These are phyloP conservation scores for Pica pica DNA, from an alignment of 2,113 vertebrate species.

Conservation along the genomic window DNA sequence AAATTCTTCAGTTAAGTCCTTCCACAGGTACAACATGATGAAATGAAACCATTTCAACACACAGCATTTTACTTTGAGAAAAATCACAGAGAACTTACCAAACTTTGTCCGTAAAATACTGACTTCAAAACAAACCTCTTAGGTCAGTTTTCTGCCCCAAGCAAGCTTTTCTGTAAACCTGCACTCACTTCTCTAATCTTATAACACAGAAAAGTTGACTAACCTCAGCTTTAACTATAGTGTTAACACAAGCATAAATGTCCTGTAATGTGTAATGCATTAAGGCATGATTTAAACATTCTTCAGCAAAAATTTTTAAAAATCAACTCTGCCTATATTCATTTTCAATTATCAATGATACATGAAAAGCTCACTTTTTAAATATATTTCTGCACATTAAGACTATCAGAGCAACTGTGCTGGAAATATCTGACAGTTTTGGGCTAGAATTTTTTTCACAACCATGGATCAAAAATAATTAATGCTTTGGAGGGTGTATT, in stretches of 20 bases:
- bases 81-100: neutral
- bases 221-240: neutral
- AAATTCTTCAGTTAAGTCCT: neutral
- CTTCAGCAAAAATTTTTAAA: neutral
- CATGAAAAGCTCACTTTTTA: neutral
- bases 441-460: neutral
- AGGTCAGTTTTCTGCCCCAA: neutral
- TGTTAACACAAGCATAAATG: neutral
- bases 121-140: neutral
- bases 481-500: neutral
- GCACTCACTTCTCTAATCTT: neutral
- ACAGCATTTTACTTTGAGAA: neutral
- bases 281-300: neutral
- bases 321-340: neutral
- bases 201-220: neutral
- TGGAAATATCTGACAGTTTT: neutral
- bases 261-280: neutral
- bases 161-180: neutral
- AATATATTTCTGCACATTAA: neutral
- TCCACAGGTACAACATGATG: neutral
- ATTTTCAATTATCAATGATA: neutral
- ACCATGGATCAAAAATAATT: neutral
- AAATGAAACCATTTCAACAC: neutral
- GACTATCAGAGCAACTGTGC: neutral
- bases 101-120: neutral